phyloP scores from a whole-genome alignment of 2,797 vertebrate species.

The Arnoldichthys spilopterus region DNA sequence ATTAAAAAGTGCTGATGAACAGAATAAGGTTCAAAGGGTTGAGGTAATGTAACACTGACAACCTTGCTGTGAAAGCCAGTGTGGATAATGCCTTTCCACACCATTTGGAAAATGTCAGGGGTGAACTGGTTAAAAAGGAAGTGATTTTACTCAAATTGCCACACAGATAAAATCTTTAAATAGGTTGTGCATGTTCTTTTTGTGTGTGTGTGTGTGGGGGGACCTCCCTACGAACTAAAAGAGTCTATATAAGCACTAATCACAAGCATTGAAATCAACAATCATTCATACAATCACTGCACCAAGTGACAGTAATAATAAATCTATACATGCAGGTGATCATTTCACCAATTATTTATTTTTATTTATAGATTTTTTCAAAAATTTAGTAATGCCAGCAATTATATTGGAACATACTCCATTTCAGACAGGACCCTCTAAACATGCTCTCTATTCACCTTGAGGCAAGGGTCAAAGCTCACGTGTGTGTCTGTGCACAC shows the following conservation, averaged over 20 bases:
- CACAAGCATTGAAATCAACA: neutral
- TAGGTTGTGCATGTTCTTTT: constrained; percentile 3
- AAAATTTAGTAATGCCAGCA: no score
- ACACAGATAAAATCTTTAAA: neutral
- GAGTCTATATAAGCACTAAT: neutral
- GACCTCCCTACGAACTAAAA: neutral
- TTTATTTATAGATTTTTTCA: no score
- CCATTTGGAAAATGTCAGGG: constrained; percentile 58
- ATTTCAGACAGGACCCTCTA: no score
- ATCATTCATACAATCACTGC: neutral
- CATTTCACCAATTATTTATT: no score
- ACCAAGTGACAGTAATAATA: neutral
- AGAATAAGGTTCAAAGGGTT: constrained; percentile 60
- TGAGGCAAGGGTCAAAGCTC: no score
- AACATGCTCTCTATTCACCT: no score
- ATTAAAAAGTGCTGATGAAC: constrained; percentile 51
- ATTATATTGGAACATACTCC: no score
- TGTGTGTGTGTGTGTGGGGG: neutral
- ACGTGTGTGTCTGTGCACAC: no score
- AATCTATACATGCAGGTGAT: neutral
- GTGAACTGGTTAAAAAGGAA: constrained; percentile 45
- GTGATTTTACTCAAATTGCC: constrained; percentile 54
- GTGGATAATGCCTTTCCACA: constrained; percentile 68
- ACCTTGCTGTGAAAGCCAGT: constrained; percentile 64
- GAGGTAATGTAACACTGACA: constrained; percentile 60